A percentile compares a stretch with the other conserved stretches of the same genome.
Conservation (phyloP, 2,888 invertebrate species). For the Agrotis clavis region DNA sequence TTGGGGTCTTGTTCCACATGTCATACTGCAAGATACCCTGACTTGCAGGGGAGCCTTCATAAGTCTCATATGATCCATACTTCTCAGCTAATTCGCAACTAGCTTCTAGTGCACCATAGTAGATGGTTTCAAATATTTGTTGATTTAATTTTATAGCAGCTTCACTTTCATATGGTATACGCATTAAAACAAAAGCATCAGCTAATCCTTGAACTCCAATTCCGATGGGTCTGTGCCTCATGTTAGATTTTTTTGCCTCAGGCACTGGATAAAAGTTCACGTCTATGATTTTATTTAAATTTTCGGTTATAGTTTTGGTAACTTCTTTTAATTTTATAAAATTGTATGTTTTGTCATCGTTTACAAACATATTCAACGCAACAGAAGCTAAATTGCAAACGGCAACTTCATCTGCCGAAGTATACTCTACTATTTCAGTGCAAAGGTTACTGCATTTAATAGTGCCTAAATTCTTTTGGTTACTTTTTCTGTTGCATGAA, state of each 20-base stretch:
- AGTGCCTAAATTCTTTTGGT: constrained; percentile 99
- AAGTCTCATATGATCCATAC: constrained; percentile 97
- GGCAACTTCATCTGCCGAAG: constrained; percentile 97
- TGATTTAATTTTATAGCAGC: constrained; percentile 96
- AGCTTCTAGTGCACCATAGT: constrained; percentile 98
- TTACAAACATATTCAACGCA: constrained; percentile 98
- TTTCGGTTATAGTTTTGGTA: constrained; percentile 96
- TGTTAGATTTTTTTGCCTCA: constrained; percentile 97
- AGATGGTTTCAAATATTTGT: constrained; percentile 99
- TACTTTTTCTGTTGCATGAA: constrained; percentile 98
- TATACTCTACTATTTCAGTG: constrained; percentile 99
- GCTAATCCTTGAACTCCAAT: constrained; percentile 99
- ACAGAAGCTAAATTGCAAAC: constrained; percentile 99
- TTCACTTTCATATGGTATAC: constrained; percentile 97
- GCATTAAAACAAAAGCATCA: constrained; percentile 98
- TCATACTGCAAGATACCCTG: constrained; percentile 99
- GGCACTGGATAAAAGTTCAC: constrained; percentile 98
- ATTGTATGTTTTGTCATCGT: constrained; percentile 95
- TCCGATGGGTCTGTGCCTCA: constrained; percentile 96
- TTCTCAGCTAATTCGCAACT: constrained; percentile 98
- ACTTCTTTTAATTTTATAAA: constrained; percentile 96
- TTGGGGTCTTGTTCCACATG: constrained; percentile 98
- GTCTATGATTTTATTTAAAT: constrained; percentile 99
- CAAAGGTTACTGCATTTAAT: constrained; percentile 99
- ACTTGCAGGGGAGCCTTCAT: constrained; percentile 97